Percentiles rank a stretch among this genome's conserved stretches.
These are phyloP conservation scores for Simalia tracyae DNA, from an alignment of 2,797 vertebrate species.

Conservation along the genomic window DNA sequence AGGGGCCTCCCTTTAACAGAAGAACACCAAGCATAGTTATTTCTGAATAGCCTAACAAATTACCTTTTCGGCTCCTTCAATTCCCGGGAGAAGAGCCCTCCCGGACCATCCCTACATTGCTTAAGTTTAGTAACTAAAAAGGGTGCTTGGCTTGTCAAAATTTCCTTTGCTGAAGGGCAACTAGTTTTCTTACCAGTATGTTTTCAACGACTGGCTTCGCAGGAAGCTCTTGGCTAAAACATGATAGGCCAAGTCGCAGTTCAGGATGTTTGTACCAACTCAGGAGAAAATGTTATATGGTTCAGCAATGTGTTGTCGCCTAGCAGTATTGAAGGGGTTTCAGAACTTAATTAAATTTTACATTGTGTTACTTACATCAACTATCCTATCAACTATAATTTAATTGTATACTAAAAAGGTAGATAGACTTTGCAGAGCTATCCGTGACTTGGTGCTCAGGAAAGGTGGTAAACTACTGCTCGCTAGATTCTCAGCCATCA, in stretches of 20 bases:
- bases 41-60: neutral
- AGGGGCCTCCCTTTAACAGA: neutral
- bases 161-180: neutral
- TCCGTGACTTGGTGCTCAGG: too few relatives aligned
- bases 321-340: neutral
- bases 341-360: too few relatives aligned
- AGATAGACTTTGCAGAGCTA: too few relatives aligned
- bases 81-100: neutral
- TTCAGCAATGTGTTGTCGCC: neutral
- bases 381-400: too few relatives aligned
- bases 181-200: neutral
- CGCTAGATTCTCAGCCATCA: too few relatives aligned
- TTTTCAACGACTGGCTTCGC: neutral
- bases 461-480: too few relatives aligned
- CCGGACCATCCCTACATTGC: neutral
- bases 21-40: too few relatives aligned
- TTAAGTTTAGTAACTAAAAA: neutral
- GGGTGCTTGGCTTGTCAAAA: neutral
- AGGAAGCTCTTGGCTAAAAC: neutral
- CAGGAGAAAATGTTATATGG: neutral
- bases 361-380: too few relatives aligned
- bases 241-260: neutral
- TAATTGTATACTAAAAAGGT: too few relatives aligned
- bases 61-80: neutral
- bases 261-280: neutral